These are phyloP conservation scores for Dryomyza anilis DNA, from an alignment of 2,888 invertebrate genomes.

Conservation along the genomic window DNA sequence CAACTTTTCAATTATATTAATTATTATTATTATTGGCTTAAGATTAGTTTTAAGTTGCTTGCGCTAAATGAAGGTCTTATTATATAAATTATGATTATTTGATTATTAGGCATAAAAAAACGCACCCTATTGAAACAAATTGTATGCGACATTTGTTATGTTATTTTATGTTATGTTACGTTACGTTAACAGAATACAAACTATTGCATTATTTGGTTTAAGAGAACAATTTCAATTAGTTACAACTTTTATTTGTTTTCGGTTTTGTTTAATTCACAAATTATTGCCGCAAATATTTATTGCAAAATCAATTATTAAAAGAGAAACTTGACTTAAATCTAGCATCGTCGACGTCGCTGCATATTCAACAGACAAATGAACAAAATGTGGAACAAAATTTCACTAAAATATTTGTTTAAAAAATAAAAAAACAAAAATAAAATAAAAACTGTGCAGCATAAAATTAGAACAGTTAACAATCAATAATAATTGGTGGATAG, in stretches of 20 bases:
- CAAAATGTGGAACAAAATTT: conserved; percentile 14
- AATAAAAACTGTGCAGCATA: neutral
- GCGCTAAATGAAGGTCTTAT: neutral
- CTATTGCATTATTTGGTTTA: conserved; percentile 10
- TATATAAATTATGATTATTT: neutral
- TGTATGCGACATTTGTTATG: neutral
- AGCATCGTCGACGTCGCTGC: too few relatives aligned
- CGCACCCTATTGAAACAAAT: neutral
- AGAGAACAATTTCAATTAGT: neutral
- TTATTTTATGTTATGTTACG: neutral
- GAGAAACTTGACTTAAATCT: too few relatives aligned
- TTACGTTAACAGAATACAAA: neutral
- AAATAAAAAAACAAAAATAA: too few relatives aligned
- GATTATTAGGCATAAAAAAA: neutral
- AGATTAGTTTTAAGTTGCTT: conserved; percentile 3
- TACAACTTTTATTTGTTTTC: neutral
- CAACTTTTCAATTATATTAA: neutral
- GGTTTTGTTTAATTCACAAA: neutral
- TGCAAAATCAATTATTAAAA: neutral
- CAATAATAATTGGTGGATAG: neutral
- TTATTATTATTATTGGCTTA: conserved; percentile 9
- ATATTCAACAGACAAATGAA: neutral
- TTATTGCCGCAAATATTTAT: neutral
- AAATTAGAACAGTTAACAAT: neutral
- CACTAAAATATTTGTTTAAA: conserved; percentile 2